Evolutionary conservation across 2,888 invertebrate species (phyloP).

Genomic region (Piscicola geometra): DNA sequence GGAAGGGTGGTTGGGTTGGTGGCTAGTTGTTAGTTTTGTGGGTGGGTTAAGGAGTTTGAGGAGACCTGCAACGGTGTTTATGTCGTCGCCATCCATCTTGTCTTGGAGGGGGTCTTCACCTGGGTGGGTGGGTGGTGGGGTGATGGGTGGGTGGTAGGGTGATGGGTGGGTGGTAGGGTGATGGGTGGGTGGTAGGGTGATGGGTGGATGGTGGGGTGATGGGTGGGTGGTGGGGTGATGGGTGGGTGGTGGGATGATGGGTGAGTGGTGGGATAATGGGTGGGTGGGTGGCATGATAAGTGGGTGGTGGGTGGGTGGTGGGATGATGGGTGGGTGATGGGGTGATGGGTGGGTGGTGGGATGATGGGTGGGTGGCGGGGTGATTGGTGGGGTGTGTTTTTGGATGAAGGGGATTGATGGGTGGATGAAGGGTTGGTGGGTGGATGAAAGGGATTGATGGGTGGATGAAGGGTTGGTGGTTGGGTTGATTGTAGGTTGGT

Average conservation of each 20-base stretch:
- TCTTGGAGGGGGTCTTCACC: slow-evolving; percentile 82
- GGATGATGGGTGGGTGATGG: too few species aligned
- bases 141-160: neutral
- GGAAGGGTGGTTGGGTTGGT: too few species aligned
- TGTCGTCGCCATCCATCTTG: slow-evolving; percentile 82
- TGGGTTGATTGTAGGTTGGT: too few species aligned
- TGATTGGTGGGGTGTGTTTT: too few species aligned
- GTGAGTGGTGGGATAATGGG: neutral
- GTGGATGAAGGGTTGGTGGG: too few species aligned
- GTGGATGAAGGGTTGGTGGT: neutral
- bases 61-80: slow-evolving; percentile 75
- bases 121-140: slow-evolving; percentile 41
- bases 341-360: too few species aligned
- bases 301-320: too few species aligned
- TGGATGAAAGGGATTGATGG: too few species aligned
- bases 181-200: neutral
- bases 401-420: too few species aligned
- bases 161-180: neutral
- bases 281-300: neutral
- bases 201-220: neutral
- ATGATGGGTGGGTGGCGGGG: too few species aligned
- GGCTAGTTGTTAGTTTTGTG: too few species aligned
- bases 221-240: neutral
- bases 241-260: neutral
- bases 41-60: too few species aligned